Evolutionary conservation across 1,140 invertebrate genomes (phyloP), one percentile per base, ranked within the genome.

Genomic region (Aphelinus certus): DNA sequence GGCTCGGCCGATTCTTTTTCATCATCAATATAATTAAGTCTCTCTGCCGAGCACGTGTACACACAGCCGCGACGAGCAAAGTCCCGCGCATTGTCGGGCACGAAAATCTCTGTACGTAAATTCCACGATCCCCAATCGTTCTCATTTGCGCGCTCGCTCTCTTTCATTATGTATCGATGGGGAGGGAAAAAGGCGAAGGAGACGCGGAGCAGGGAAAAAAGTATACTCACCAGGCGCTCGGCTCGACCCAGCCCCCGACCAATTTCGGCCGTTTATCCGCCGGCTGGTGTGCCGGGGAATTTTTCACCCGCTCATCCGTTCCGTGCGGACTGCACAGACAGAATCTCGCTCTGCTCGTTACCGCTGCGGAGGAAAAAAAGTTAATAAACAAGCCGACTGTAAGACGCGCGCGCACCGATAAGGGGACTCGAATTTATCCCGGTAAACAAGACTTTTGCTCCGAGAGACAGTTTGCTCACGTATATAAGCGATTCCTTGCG

Each of bases 11-110:
- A 75, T 75, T 75, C 53, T 71, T 70, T 75, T 75, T 75, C 73
- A 75, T 75, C 69, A 75, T 75, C 61, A 67, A 70, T 26, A 26
- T 71, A 75, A 75, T 75, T 75, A 75, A 75, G 26, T 26, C 26
- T 26, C 66, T 73, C 64, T 55, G 62, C 58, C 47, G 49, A 10
- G n/a, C 26, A 26, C 26, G 26, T 26, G 26, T 26, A 26, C 26
- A 26, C 26, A 26, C 26, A 26, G 45, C 58, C 42, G 72, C 64
- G 3, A 7, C 46, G 51, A 67, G 62, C 72, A 73, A 67, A 67
- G 56, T 66, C 51, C 48, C 60, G 61, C 2, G 42, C 60, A 74
- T 74, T 74, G 60, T 74, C 43, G 9, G 46, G 42, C 71, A 55
- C 46, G 49, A 42, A 64, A 64, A 64, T 64, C 60, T 58, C 45